Percentiles rank a stretch among this genome's conserved stretches.
phyloP scores from a whole-genome alignment of 2,888 invertebrate species.

The Sthenelais limicola region DNA sequence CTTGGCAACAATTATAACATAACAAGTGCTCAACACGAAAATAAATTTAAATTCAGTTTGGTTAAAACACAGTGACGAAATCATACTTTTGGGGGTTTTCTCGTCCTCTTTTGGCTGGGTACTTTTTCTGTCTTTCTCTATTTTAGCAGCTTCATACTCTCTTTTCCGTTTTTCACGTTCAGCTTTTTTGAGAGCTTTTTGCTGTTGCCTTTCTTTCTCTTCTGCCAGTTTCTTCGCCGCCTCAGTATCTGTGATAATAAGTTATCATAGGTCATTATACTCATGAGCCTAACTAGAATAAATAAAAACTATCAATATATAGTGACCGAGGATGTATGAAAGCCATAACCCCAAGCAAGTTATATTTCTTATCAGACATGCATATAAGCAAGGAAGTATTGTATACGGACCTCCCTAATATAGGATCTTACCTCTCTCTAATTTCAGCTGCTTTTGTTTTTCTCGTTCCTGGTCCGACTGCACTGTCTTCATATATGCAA shows the following conservation, averaged over 20 bases:
- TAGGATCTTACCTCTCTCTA: constrained; percentile 45
- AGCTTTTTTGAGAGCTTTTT: constrained; percentile 43
- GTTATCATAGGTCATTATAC: too few relatives aligned
- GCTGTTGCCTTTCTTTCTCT: constrained; percentile 41
- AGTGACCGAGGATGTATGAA: too few relatives aligned
- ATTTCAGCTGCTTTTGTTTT: constrained; percentile 37
- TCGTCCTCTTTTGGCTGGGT: neutral
- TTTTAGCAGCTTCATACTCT: constrained; percentile 36
- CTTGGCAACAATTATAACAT: too few relatives aligned
- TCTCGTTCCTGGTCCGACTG: constrained; percentile 40
- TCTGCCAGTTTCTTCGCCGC: constrained; percentile 40
- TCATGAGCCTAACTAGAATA: too few relatives aligned
- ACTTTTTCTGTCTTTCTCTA: constrained; percentile 3
- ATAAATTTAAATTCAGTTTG: too few relatives aligned
- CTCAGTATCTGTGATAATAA: constrained; percentile 43
- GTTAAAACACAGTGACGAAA: too few relatives aligned
- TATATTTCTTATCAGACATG: too few relatives aligned
- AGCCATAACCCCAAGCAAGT: too few relatives aligned
- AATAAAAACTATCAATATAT: too few relatives aligned
- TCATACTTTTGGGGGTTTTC: neutral
- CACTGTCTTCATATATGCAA: constrained; percentile 44
- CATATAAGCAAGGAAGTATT: too few relatives aligned
- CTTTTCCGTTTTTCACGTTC: constrained; percentile 42
- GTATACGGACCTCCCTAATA: too few relatives aligned
- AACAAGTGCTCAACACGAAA: too few relatives aligned